phyloP scores from a whole-genome alignment of 2,797 vertebrate genomes.

The Cryptoblepharus egeriae region DNA sequence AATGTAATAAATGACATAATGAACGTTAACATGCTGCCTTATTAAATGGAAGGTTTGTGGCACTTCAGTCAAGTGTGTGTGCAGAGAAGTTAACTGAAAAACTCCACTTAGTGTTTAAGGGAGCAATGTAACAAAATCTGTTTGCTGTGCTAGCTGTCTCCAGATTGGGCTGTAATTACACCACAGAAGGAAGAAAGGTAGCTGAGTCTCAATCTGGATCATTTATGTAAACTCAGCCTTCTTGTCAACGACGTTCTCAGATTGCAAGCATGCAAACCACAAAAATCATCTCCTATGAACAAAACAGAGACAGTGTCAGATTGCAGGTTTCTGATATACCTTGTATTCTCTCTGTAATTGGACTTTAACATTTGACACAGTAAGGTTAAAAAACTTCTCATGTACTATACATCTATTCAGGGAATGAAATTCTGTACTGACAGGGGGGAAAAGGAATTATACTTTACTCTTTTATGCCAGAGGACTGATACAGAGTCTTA shows the following conservation, averaged over 20 bases:
- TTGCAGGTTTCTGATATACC: constrained; percentile 72
- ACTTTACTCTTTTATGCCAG: constrained; percentile 41
- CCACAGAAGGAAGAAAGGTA: constrained; percentile 84
- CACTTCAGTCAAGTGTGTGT: constrained; percentile 35
- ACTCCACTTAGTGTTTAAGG: constrained; percentile 77
- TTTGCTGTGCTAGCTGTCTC: constrained; percentile 87
- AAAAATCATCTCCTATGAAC: constrained; percentile 84
- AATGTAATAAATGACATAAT: background rate
- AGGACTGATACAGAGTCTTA: constrained; percentile 32
- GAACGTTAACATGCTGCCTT: constrained; percentile 42
- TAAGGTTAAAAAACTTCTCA: constrained; percentile 69
- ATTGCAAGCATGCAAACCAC: constrained; percentile 83
- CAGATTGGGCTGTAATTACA: constrained; percentile 91
- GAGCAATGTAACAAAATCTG: constrained; percentile 85
- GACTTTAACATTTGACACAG: constrained; percentile 70
- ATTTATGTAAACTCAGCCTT: constrained; percentile 88
- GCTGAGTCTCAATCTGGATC: constrained; percentile 80
- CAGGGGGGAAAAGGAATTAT: constrained; percentile 18
- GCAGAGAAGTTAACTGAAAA: constrained; percentile 76
- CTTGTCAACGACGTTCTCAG: constrained; percentile 82
- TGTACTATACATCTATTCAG: constrained; percentile 43
- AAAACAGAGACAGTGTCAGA: constrained; percentile 80
- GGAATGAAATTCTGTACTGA: constrained; percentile 45
- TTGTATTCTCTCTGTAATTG: constrained; percentile 72
- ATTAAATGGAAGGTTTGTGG: constrained; percentile 62